Base-by-base conservation (phyloP, 2,888 invertebrate genomes). In the Brachyptera putata region DNA sequence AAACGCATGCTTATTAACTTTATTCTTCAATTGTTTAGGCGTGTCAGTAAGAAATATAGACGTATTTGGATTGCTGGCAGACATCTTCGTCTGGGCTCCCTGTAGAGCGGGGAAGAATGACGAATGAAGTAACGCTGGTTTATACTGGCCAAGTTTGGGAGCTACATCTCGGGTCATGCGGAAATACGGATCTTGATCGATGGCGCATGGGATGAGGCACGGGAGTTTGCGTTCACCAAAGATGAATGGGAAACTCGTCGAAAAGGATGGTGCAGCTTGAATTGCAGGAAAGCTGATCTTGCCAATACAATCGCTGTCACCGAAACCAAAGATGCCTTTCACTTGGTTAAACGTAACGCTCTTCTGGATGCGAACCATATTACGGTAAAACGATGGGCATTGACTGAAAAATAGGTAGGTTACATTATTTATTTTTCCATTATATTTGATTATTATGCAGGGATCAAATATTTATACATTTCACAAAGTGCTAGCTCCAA, bases 181-280 rank as follows among this genome's bases (percentile, higher is more conserved):
- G 77, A 99, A 99, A 76, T 98, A 99, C 0, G 99, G 99, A 78
- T 99, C 99, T 82, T 99, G 99, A 79, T 99, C 99, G 66, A 99
- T 99, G 7, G 96, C 99, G 77, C 99, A 99, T 0, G 99, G 99
- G 65, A 99, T 95, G 2, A 95, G 79, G 70, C 89, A 89, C 2
- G 84, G 86, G 67, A 87, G 83, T 69, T 87, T 86, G 70, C 85
- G 84, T 56, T 83, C 79, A 1, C 84, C 86, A 74, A 98, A 98
- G 70, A 97, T 92, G 63, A 88, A 85, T 0, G 97, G 97, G 74
- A 95, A 95, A 9, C 91, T 87, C 1, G 88, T 87, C 0, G 91
- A 91, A 67, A 98, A 83, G 1, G 93, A 89, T 0, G 99, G 98
- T 0, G 96, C 93, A 0, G 98, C 98, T 76, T 99, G 96, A 34